Evolutionary conservation across 2,797 vertebrate species (phyloP).

Genomic region (Gephyroberyx darwinii): DNA sequence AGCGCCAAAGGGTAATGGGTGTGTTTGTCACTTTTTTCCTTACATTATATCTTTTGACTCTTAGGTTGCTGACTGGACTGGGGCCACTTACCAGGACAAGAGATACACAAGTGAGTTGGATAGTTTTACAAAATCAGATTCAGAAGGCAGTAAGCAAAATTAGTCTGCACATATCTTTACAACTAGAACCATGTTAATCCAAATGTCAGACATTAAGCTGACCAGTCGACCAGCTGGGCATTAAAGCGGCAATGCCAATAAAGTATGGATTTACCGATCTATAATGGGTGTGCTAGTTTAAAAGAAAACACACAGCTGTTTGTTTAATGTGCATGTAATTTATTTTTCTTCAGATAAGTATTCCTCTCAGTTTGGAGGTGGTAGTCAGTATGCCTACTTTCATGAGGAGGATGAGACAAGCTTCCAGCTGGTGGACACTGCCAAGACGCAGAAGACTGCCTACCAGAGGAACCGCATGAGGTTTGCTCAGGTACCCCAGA

Average conservation of each 20-base stretch:
- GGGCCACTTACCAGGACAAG: slow-evolving; percentile 98
- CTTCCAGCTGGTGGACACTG: slow-evolving; percentile 98
- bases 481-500: slow-evolving; percentile 90
- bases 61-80: slow-evolving; percentile 98
- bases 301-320: too few species aligned
- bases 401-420: slow-evolving; percentile 98
- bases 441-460: slow-evolving; percentile 95
- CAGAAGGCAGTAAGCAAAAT: too few species aligned
- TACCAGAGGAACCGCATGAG: slow-evolving; percentile 99
- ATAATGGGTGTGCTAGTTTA: too few species aligned
- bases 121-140: too few species aligned
- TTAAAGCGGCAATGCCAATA: not conserved
- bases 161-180: too few species aligned
- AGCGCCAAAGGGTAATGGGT: not conserved
- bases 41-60: not conserved
- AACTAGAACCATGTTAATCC: not conserved
- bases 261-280: too few species aligned
- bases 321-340: not conserved
- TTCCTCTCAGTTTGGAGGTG: slow-evolving; percentile 97
- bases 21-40: not conserved
- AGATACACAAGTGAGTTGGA: slow-evolving; percentile 94
- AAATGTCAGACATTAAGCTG: not conserved
- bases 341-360: slow-evolving; percentile 88
- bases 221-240: too few species aligned
- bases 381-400: slow-evolving; percentile 98